These are phyloP conservation scores for Protaetia brevitarsis DNA, from an alignment of 1,140 invertebrate genomes.

Conservation along the genomic window DNA sequence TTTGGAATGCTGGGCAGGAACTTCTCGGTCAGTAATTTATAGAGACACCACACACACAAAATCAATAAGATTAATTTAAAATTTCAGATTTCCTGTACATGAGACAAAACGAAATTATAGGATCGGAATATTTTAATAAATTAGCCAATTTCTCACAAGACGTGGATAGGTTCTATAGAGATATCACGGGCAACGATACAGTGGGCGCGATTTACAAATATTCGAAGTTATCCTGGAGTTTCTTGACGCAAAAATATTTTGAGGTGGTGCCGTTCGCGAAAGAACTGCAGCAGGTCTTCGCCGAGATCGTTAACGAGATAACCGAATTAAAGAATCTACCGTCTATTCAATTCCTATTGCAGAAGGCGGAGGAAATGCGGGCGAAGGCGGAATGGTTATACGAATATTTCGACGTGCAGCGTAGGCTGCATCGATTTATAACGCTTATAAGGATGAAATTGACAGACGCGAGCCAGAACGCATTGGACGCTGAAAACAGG, in stretches of 20 bases:
- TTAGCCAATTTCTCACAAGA: conserved; percentile 76
- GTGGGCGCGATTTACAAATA: conserved; percentile 76
- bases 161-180: conserved; percentile 70
- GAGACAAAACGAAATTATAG: conserved; percentile 70
- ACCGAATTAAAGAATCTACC: conserved; percentile 67
- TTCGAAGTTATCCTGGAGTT: conserved; percentile 60
- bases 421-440: conserved; percentile 59
- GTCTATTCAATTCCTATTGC: conserved; percentile 60
- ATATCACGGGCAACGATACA: conserved; percentile 69
- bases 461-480: conserved; percentile 66
- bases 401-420: conserved; percentile 67
- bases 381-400: conserved; percentile 62
- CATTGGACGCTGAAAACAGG: conserved; percentile 69
- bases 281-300: conserved; percentile 66
- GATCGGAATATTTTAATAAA: conserved; percentile 75
- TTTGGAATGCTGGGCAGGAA: conserved; percentile 70
- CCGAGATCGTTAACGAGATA: conserved; percentile 67
- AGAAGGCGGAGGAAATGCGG: conserved; percentile 52
- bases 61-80: neutral
- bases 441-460: conserved; percentile 64
- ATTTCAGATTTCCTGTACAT: conserved; percentile 74
- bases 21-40: conserved; percentile 52
- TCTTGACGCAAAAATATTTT: conserved; percentile 71
- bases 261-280: conserved; percentile 74
- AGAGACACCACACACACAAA: neutral